phyloP scores from a whole-genome alignment of 2,797 vertebrate genomes.

The Clarias pachynema region DNA sequence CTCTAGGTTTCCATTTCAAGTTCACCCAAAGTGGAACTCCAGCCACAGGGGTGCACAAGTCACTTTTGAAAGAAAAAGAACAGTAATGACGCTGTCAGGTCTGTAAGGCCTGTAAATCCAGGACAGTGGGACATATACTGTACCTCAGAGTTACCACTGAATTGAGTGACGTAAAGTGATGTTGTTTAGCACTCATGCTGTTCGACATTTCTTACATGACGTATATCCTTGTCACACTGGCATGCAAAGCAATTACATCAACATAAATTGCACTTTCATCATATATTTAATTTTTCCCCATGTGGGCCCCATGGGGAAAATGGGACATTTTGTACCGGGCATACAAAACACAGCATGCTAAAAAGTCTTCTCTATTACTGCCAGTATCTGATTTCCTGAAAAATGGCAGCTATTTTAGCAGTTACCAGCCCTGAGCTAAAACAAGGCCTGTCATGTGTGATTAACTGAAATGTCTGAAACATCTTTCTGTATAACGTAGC shows the following conservation, averaged over 20 bases:
- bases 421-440: slow-evolving; percentile 39
- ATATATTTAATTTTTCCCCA: not conserved
- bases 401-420: slow-evolving; percentile 34
- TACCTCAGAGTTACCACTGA: not conserved
- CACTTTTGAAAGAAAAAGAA: too few species aligned
- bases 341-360: not conserved
- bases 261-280: not conserved
- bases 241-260: not conserved
- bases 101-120: not conserved
- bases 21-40: too few species aligned
- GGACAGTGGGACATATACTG: not conserved
- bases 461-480: slow-evolving; percentile 17
- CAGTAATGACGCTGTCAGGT: not conserved
- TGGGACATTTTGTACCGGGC: too few species aligned
- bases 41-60: too few species aligned
- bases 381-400: slow-evolving; percentile 26
- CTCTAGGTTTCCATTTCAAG: too few species aligned
- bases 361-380: slow-evolving; percentile 3
- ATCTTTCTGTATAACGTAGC: slow-evolving; percentile 13
- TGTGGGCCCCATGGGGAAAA: not conserved
- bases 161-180: not conserved
- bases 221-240: slow-evolving; percentile 10
- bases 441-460: slow-evolving; percentile 7
- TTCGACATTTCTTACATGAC: slow-evolving; percentile 14
- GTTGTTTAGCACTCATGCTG: not conserved